These are phyloP conservation scores for Centroberyx gerrardi DNA, from an alignment of 2,797 vertebrate species.

Conservation along the genomic window DNA sequence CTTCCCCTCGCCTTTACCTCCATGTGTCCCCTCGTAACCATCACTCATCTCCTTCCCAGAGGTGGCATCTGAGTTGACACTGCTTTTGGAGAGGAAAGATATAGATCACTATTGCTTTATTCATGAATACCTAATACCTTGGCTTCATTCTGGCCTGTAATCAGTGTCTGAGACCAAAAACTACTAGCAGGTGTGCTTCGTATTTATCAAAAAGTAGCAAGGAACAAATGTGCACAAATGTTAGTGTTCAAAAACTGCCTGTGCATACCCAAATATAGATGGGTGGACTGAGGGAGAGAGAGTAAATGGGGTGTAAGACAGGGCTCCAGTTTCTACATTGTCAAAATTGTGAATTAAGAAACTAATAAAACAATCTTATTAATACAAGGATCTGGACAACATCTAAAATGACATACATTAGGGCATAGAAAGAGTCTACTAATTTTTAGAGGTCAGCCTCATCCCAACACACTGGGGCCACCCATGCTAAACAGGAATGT, in stretches of 20 bases:
- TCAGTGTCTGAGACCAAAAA: constrained; percentile 1
- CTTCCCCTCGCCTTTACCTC: constrained; percentile 90
- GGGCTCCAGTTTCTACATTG: neutral
- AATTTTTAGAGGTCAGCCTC: neutral
- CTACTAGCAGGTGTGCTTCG: neutral
- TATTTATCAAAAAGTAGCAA: neutral
- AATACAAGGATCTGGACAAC: neutral
- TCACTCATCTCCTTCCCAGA: constrained; percentile 97
- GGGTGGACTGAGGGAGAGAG: neutral
- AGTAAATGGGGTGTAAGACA: neutral
- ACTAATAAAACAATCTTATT: neutral
- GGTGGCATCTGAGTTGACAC: constrained; percentile 91
- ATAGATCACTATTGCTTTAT: neutral
- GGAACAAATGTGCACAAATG: neutral
- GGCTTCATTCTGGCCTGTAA: neutral
- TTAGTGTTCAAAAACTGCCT: too few relatives aligned
- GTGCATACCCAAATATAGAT: constrained; percentile 1
- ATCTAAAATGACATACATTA: neutral
- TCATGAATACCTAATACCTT: neutral
- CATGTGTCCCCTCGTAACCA: constrained; percentile 89
- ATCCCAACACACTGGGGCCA: too few relatives aligned
- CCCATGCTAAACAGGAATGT: too few relatives aligned
- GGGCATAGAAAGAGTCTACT: neutral
- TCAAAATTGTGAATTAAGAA: neutral
- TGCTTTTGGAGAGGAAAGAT: constrained; percentile 52